A percentile compares a stretch with the other conserved stretches of the same genome.
Evolutionary conservation across 2,113 vertebrate species (phyloP).

Genomic region (Anarrhichthys ocellatus): DNA sequence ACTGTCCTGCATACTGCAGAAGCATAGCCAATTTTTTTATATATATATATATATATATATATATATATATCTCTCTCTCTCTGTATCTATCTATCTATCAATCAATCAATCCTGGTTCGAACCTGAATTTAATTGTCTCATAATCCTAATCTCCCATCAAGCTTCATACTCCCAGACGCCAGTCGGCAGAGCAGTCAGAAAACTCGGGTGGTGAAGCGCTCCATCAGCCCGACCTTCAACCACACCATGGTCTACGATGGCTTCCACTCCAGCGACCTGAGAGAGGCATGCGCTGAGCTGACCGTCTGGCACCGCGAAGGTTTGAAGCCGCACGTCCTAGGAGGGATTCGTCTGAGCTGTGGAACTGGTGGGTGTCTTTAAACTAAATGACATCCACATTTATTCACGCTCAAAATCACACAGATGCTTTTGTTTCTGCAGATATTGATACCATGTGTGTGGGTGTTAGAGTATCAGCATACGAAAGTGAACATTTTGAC

Average conservation of each 20-base stretch:
- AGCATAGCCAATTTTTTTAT: background rate
- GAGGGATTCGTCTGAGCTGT: conserved; percentile 91
- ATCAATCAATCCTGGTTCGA: background rate
- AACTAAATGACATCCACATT: background rate
- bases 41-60: too few relatives aligned
- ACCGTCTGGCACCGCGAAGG: conserved; percentile 91
- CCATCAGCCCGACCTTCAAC: conserved; percentile 91
- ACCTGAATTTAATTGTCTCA: background rate
- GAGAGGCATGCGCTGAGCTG: conserved; percentile 93
- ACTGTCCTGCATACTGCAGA: background rate
- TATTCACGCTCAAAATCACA: background rate
- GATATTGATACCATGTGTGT: background rate
- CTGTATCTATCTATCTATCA: too few relatives aligned
- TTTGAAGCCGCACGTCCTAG: conserved; percentile 85
- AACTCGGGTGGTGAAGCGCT: conserved; percentile 88
- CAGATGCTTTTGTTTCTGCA: background rate
- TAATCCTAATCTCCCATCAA: conserved; percentile 56
- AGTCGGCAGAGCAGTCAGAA: conserved; percentile 91
- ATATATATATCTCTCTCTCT: background rate
- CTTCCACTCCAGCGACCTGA: conserved; percentile 89
- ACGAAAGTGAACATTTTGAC: background rate
- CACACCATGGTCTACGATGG: conserved; percentile 99
- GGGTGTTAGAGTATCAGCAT: background rate
- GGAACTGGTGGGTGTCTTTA: conserved; percentile 86
- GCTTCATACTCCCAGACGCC: conserved; percentile 93